phyloP scores from a whole-genome alignment of 1,140 invertebrate genomes.

The Ectropis grisescens region DNA sequence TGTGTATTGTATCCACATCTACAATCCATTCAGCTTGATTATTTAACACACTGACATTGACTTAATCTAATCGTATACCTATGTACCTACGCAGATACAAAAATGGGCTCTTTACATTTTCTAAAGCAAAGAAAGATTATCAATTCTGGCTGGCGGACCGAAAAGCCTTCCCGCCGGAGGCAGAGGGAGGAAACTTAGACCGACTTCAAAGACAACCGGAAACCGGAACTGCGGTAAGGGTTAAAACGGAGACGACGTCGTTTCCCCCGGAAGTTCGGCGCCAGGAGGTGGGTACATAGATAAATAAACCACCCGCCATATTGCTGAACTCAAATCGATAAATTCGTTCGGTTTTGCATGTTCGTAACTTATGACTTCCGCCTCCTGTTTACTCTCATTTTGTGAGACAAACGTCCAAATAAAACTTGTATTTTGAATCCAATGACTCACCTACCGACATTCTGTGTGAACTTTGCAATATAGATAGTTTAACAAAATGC shows the following conservation, averaged over 20 bases:
- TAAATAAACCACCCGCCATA: slow-evolving; percentile 61
- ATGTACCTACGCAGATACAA: too few species aligned
- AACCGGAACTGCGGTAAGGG: slow-evolving; percentile 65
- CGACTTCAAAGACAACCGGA: slow-evolving; percentile 55
- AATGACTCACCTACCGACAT: too few species aligned
- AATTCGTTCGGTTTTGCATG: slow-evolving; percentile 59
- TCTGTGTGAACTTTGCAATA: too few species aligned
- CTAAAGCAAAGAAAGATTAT: too few species aligned
- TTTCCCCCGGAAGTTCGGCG: slow-evolving; percentile 61
- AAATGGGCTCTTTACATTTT: too few species aligned
- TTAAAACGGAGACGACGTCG: slow-evolving; percentile 64
- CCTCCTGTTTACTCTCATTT: slow-evolving; percentile 43
- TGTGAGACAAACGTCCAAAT: too few species aligned
- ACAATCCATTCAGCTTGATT: too few species aligned
- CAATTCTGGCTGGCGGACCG: slow-evolving; percentile 19
- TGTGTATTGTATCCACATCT: too few species aligned
- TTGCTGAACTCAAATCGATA: slow-evolving; percentile 56
- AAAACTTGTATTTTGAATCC: too few species aligned
- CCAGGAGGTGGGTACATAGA: slow-evolving; percentile 57
- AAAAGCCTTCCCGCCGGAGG: slow-evolving; percentile 24
- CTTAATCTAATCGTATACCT: too few species aligned
- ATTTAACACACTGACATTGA: too few species aligned
- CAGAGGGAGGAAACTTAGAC: slow-evolving; percentile 42
- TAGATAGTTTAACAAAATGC: too few species aligned
- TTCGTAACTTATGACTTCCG: slow-evolving; percentile 46